Evolutionary conservation across 2,888 invertebrate species (phyloP), one percentile per base, ranked within the genome.

Genomic region (Incurvaria masculella): DNA sequence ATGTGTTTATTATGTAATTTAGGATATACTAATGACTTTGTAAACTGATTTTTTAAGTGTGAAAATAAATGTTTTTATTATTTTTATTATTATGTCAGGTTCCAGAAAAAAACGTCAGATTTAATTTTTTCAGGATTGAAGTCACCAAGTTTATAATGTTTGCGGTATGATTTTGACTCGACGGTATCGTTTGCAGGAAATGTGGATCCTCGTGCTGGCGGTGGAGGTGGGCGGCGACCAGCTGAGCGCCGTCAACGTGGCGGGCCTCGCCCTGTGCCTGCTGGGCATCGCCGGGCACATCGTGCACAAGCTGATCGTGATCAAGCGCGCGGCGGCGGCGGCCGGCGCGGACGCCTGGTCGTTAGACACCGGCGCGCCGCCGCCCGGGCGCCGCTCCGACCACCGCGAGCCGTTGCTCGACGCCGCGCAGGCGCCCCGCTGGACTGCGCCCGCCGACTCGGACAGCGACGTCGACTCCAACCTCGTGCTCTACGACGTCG

Each of bases 111-210:
- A n/a, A n/a, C n/a, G n/a, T n/a, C n/a, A n/a, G n/a, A n/a, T n/a
- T n/a, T n/a, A n/a, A n/a, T n/a, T n/a, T n/a, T n/a, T n/a, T n/a
- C n/a, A n/a, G n/a, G n/a, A n/a, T n/a, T n/a, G n/a, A n/a, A n/a
- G n/a, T n/a, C n/a, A n/a, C n/a, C n/a, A n/a, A n/a, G n/a, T n/a
- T n/a, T n/a, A n/a, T n/a, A n/a, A n/a, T n/a, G n/a, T n/a, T n/a
- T n/a, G n/a, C n/a, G n/a, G n/a, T n/a, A n/a, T n/a, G n/a, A n/a
- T n/a, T n/a, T n/a, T n/a, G n/a, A n/a, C n/a, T n/a, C n/a, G n/a
- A n/a, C n/a, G n/a, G n/a, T n/a, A n/a, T n/a, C n/a, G n/a, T 55
- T 81, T 81, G 14, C 72, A 97, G 95, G 98, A 99, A 81, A 87
- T 97, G 63, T 89, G 91, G 63, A 95, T 94, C 53, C 78, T 99